Base-by-base conservation (phyloP, 2,797 vertebrate genomes). In the Triplophysa bombifrons region DNA sequence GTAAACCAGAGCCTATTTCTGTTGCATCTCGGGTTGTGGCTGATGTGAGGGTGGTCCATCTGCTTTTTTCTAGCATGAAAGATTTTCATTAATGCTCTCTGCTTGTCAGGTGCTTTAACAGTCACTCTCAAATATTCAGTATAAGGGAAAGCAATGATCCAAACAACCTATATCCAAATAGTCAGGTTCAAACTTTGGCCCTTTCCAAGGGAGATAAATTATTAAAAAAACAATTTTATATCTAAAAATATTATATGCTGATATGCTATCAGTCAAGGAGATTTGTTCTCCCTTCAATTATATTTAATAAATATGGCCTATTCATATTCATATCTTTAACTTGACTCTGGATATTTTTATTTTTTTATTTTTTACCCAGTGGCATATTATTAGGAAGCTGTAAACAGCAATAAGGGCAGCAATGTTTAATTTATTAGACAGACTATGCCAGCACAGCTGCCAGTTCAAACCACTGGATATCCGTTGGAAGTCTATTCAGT, bases 391-490 rank as follows among this genome's bases (percentile, higher is more conserved):
- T 34, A 34, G n/a, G 34, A 68, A 6, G 63, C 41, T n/a, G 34
- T 64, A 76, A 64, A 65, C 77, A 80, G 76, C 67, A 80, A 46
- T 34, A 53, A 53, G 22, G 50, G 0, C 12, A 19, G 4, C 20
- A 48, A 82, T 75, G 71, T 84, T 86, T 80, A 88, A 85, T 78
- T 71, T 82, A 79, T 72, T 73, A 2, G 67, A 25, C 56, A 82
- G 34, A 64, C 58, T 17, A 80, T 71, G 68, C 67, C 76, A 70
- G 19, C 53, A 64, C 69, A 81, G 69, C 60, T 89, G 85, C 78
- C 86, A 88, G 83, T 56, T 56, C 80, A 87, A 90, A 92, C 85
- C 84, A 88, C 82, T 84, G 88, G 82, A 88, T 89, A 89, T 84
- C 83, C 48, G 86, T 77, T 86, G 53, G 82, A 89, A 87, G 74